Evolutionary conservation across 2,888 invertebrate genomes (phyloP).

Genomic region (Yponomeuta cagnagella): DNA sequence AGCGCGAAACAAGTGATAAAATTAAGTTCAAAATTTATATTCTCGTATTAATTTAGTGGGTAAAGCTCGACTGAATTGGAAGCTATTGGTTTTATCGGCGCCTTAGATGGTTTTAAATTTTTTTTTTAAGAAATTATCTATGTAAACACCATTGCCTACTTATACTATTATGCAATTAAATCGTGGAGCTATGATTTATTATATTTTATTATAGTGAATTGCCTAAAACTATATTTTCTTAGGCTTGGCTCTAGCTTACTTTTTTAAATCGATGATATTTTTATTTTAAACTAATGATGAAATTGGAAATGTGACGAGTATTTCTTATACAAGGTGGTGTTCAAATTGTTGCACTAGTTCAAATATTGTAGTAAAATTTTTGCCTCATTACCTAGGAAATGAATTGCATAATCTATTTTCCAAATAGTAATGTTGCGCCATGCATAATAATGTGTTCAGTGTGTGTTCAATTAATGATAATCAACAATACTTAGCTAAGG

Average conservation of each 20-base stretch:
- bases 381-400: slow-evolving; percentile 40
- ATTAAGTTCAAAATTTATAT: background rate
- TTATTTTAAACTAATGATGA: slow-evolving; percentile 4
- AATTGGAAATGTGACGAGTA: slow-evolving; percentile 23
- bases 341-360: slow-evolving; percentile 52
- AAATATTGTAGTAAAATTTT: slow-evolving; percentile 61
- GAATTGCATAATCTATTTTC: slow-evolving; percentile 17
- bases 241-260: background rate
- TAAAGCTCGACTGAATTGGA: background rate
- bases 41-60: background rate
- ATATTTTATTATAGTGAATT: background rate
- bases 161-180: background rate
- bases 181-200: background rate
- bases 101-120: background rate
- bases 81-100: background rate
- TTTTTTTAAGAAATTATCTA: background rate
- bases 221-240: background rate
- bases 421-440: slow-evolving; percentile 6
- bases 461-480: slow-evolving; percentile 23
- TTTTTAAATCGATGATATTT: background rate
- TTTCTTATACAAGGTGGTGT: slow-evolving; percentile 35
- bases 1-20: background rate
- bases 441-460: slow-evolving; percentile 18
- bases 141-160: background rate
- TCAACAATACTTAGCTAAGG: slow-evolving; percentile 9